phyloP scores from a whole-genome alignment of 2,113 vertebrate species.

The Macquaria australasica region DNA sequence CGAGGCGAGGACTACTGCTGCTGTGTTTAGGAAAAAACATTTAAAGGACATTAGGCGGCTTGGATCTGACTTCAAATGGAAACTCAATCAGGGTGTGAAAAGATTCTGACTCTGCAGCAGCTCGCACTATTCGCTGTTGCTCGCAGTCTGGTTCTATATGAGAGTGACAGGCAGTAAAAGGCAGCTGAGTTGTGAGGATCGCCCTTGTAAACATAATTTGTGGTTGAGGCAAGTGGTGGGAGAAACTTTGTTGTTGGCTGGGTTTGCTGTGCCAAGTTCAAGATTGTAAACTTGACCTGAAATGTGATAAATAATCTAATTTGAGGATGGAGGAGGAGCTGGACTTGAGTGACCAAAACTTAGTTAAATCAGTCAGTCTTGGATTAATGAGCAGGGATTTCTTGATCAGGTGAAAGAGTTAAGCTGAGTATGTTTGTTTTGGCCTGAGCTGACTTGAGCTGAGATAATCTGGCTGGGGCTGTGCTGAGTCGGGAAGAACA shows the following conservation, averaged over 20 bases:
- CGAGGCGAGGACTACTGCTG: conserved; percentile 52
- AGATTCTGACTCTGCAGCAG: conserved; percentile 59
- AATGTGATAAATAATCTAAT: conserved; percentile 37
- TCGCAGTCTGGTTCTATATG: conserved; percentile 58
- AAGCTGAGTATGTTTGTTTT: conserved; percentile 41
- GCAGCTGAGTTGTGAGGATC: conserved; percentile 49
- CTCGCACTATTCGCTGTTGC: conserved; percentile 43
- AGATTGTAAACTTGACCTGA: conserved; percentile 35
- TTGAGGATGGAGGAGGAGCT: conserved; percentile 11
- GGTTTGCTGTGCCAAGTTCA: conserved; percentile 35
- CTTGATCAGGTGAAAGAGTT: not conserved
- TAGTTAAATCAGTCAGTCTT: not conserved
- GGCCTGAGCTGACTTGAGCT: conserved; percentile 33
- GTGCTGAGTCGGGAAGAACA: conserved; percentile 42
- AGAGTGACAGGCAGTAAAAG: conserved; percentile 66
- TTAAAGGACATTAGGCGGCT: conserved; percentile 81
- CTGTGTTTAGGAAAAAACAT: conserved; percentile 81
- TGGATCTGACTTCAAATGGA: conserved; percentile 80
- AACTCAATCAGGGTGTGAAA: conserved; percentile 79
- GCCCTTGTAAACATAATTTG: conserved; percentile 67
- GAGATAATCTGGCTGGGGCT: conserved; percentile 45
- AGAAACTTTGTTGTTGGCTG: conserved; percentile 43
- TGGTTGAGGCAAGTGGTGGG: conserved; percentile 42
- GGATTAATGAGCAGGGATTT: not conserved
- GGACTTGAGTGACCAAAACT: not conserved